phyloP scores from a whole-genome alignment of 2,797 vertebrate genomes.

The Lateolabrax maculatus region DNA sequence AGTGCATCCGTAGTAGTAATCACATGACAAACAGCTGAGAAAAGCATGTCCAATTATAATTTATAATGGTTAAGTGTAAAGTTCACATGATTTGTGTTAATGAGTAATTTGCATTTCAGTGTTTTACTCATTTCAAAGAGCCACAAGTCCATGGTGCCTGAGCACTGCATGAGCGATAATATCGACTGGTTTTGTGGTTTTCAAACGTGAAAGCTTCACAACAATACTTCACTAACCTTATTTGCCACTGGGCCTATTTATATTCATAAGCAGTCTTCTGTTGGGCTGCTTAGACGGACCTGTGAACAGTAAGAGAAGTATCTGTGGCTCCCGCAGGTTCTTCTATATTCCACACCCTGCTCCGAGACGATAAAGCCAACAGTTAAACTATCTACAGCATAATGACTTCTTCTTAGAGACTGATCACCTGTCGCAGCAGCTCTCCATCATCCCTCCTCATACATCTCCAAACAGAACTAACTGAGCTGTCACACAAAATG shows the following conservation, averaged over 20 bases:
- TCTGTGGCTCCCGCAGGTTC: constrained; percentile 25
- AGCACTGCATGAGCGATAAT: background rate
- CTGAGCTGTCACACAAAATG: constrained; percentile 30
- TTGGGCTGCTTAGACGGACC: constrained; percentile 3
- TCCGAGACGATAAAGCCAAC: constrained; percentile 20
- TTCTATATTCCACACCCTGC: constrained; percentile 36
- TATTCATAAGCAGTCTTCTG: background rate
- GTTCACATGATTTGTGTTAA: no score
- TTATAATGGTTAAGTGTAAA: no score
- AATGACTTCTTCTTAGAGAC: constrained; percentile 40
- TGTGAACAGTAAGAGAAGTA: background rate
- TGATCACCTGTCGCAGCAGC: constrained; percentile 38
- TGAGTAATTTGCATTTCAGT: no score
- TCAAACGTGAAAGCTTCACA: background rate
- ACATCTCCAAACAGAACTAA: constrained; percentile 28
- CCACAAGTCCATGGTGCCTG: no score
- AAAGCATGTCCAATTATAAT: no score
- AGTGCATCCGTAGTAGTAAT: no score
- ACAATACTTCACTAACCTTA: background rate
- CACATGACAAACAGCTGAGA: no score
- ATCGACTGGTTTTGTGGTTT: background rate
- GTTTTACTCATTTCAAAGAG: no score
- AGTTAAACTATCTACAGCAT: constrained; percentile 35
- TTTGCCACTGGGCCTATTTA: background rate
- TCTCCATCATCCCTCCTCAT: constrained; percentile 25